These are phyloP conservation scores for Elysia chlorotica DNA, from an alignment of 1,140 invertebrate species.

Conservation along the genomic window DNA sequence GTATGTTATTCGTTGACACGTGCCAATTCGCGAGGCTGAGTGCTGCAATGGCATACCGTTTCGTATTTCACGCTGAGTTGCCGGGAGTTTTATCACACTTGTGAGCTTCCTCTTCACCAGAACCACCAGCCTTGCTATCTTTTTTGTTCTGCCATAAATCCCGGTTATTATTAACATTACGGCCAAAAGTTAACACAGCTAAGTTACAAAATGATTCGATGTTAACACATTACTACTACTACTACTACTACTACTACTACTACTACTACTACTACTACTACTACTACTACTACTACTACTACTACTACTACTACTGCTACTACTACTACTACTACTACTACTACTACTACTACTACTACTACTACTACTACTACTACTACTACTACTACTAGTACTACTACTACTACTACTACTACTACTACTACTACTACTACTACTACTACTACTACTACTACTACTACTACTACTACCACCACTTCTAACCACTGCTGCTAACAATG, in stretches of 20 bases:
- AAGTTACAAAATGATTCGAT: no score
- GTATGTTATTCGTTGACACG: no score
- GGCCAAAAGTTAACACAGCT: no score
- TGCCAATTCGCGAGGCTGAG: no score
- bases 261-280: not conserved
- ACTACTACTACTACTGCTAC: not conserved
- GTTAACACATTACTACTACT: not conserved
- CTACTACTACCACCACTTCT: slow-evolving; percentile 1
- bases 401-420: slow-evolving; percentile 3
- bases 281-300: not conserved
- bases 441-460: slow-evolving; percentile 8
- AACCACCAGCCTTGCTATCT: no score
- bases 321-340: not conserved
- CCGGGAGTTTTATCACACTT: no score
- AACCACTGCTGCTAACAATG: not conserved
- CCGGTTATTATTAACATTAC: no score
- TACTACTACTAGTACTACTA: slow-evolving; percentile 9
- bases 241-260: slow-evolving; percentile 4
- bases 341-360: not conserved
- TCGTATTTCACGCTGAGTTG: no score
- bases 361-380: slow-evolving; percentile 6
- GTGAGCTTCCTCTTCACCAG: no score
- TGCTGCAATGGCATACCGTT: no score
- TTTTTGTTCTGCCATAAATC: no score
- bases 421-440: slow-evolving; percentile 3